Evolutionary conservation across 2,797 vertebrate species (phyloP), one percentile per base, ranked within the genome.

Genomic region (Picus viridis): DNA sequence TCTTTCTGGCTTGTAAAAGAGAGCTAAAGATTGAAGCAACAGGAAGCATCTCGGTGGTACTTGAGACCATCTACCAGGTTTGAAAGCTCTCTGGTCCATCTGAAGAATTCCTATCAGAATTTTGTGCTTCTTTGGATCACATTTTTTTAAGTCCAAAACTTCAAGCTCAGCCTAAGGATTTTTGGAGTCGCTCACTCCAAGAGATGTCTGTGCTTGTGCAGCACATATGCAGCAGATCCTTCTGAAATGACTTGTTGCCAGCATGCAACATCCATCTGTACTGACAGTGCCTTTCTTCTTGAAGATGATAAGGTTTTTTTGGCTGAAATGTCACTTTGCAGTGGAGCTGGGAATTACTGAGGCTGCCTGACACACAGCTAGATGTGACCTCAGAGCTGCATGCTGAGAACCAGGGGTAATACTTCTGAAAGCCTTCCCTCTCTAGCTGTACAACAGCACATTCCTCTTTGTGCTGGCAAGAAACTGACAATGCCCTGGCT

Each of bases 341-440:
- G 54, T 3, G 22, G 79, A 87, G 75, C 65, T 75, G 90, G 82
- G 94, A 94, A 95, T 95, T 95, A 29, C 16, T 89, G 86, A 83
- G 94, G 96, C 90, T 92, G 91, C 81, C 89, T 86, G 86, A 92
- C 88, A 80, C 95, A 68, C 91, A 91, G 91, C 89, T 85, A 80
- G 93, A 67, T 19, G 64, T 94, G 91, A 93, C 96, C 93, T 87
- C 1, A 0, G 54, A 34, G 51, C 77, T 92, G 77, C 12, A 7
- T 79, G 71, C 72, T 41, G 43, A 62, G 83, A 91, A 63, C 65
- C 59, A 34, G 81, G 78, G 83, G 47, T 75, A 45, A 76, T 54
- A 56, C 90, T 92, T 96, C 89, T 91, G 78, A 95, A 72, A 91
- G 62, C 27, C 26, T 64, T 82, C 78, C 9, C 14, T 23, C 36